phyloP scores from a whole-genome alignment of 2,888 invertebrate genomes.

The Xestia rhomboidea region DNA sequence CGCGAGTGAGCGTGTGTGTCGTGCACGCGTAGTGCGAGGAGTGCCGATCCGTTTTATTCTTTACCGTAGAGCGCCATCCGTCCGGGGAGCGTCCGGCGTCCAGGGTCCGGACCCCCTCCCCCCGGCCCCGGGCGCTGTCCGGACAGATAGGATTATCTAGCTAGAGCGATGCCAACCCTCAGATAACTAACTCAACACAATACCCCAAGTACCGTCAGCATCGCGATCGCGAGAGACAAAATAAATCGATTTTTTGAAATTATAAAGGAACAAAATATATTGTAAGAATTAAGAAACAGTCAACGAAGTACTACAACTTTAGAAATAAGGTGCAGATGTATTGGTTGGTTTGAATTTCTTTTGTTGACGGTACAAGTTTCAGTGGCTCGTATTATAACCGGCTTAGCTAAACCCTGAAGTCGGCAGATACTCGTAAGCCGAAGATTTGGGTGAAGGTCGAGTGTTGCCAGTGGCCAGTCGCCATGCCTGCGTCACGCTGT shows the following conservation, averaged over 20 bases:
- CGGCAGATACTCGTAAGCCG: conserved; percentile 37
- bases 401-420: conserved; percentile 47
- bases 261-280: neutral
- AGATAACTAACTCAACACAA: conserved; percentile 26
- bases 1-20: neutral
- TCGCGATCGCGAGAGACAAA: neutral
- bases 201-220: conserved; percentile 15
- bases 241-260: neutral
- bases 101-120: neutral
- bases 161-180: conserved; percentile 36
- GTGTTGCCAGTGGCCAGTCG: conserved; percentile 9
- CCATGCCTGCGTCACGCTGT: conserved; percentile 1
- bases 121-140: neutral
- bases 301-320: neutral
- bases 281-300: no score
- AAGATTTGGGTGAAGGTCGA: conserved; percentile 54
- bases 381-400: conserved; percentile 28
- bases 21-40: conserved; percentile 12
- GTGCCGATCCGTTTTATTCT: conserved; percentile 49
- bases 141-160: conserved; percentile 54
- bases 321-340: neutral
- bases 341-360: neutral
- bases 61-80: conserved; percentile 27
- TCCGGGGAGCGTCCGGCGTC: conserved; percentile 16
- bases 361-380: conserved; percentile 1